Conservation (phyloP, 2,113 vertebrate species). For the Peromyscus californicus region DNA sequence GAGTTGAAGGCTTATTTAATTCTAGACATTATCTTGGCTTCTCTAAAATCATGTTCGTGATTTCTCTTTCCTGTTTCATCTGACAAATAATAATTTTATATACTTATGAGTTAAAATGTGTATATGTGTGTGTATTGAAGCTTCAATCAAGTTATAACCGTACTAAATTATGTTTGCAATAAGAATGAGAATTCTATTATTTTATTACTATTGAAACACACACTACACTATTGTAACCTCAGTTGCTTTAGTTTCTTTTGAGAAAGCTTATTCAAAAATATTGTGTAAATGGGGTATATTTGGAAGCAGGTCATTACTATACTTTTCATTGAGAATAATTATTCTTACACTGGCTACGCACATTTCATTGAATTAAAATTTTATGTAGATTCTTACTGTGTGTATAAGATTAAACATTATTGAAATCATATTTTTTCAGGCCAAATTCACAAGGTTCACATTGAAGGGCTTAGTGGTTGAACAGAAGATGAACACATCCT, state of each 20-base stretch:
- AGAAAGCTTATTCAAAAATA: not conserved
- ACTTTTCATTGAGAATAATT: not conserved
- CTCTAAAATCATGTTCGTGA: slow-evolving; percentile 11
- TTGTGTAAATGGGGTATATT: not conserved
- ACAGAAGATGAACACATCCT: not conserved
- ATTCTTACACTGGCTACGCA: not conserved
- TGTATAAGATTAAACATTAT: slow-evolving; percentile 7
- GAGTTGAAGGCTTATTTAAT: not conserved
- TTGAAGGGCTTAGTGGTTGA: not conserved
- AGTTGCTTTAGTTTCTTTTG: not conserved
- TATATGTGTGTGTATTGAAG: not conserved
- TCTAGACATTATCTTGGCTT: not conserved
- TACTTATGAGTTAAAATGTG: not conserved
- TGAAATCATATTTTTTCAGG: not conserved
- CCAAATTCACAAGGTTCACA: not conserved
- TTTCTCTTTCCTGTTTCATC: not conserved
- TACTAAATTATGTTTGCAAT: not conserved
- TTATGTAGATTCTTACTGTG: not conserved
- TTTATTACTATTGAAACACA: not conserved
- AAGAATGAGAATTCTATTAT: not conserved
- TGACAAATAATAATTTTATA: not conserved
- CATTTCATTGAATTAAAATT: not conserved
- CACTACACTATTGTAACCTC: not conserved
- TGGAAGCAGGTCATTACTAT: not conserved
- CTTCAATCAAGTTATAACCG: not conserved